phyloP scores from a whole-genome alignment of 1,140 invertebrate species.

The Bombus breviceps region DNA sequence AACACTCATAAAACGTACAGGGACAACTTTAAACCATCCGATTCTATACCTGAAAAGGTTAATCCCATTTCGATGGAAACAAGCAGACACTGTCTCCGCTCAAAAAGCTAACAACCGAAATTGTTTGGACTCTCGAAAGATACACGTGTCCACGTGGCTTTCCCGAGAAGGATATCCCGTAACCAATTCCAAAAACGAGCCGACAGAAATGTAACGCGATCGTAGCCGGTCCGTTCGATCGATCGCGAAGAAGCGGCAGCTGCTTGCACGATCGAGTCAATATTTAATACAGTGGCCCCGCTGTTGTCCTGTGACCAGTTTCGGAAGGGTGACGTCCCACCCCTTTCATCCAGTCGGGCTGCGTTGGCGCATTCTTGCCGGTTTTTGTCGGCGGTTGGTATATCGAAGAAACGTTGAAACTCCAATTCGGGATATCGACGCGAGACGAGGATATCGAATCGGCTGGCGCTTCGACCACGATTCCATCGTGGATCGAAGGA shows the following conservation, averaged over 20 bases:
- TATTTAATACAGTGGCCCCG: conserved; percentile 76
- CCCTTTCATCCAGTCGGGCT: conserved; percentile 59
- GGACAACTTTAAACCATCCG: too few species aligned
- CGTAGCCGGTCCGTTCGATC: conserved; percentile 5
- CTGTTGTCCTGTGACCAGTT: conserved; percentile 68
- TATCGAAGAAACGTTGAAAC: conserved; percentile 68
- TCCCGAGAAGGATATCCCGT: conserved; percentile 18
- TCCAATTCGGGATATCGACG: conserved; percentile 56
- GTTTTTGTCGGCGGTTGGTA: conserved; percentile 73
- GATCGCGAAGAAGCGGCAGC: conserved; percentile 73
- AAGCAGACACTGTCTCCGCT: not conserved
- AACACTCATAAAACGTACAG: too few species aligned
- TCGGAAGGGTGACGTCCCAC: conserved; percentile 73
- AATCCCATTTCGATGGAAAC: not conserved
- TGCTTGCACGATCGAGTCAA: conserved; percentile 74
- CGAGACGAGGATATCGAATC: conserved; percentile 12
- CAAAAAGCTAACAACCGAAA: not conserved
- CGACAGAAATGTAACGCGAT: conserved; percentile 12
- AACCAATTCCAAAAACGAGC: not conserved
- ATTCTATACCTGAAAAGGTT: too few species aligned
- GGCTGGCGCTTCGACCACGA: conserved; percentile 50
- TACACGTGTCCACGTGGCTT: not conserved
- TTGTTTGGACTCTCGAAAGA: too few species aligned
- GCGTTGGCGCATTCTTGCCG: conserved; percentile 73
- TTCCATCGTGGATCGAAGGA: conserved; percentile 3